These are phyloP conservation scores for Falco peregrinus DNA, from an alignment of 2,797 vertebrate genomes.

Conservation along the genomic window DNA sequence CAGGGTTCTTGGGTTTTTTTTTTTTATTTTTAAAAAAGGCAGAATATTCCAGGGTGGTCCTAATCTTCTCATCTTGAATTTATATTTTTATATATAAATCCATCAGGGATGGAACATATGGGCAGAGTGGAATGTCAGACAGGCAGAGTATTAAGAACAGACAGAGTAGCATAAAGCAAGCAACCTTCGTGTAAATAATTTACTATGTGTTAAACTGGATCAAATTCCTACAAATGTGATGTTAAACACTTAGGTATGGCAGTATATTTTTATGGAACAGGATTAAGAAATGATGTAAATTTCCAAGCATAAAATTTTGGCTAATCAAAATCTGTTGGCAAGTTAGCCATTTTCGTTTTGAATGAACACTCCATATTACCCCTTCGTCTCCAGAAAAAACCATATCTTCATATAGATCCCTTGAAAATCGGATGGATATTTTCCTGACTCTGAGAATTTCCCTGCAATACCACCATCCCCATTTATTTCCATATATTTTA, in stretches of 20 bases:
- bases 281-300: constrained; percentile 60
- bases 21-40: neutral
- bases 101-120: constrained; percentile 35
- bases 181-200: constrained; percentile 30
- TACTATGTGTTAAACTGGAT: constrained; percentile 59
- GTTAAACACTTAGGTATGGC: constrained; percentile 58
- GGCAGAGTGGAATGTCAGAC: constrained; percentile 44
- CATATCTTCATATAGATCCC: neutral
- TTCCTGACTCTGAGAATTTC: neutral
- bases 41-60: constrained; percentile 25
- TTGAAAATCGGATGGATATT: neutral
- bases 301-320: constrained; percentile 42
- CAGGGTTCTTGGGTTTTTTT: neutral
- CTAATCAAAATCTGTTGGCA: constrained; percentile 41
- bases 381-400: neutral
- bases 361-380: neutral
- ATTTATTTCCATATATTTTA: neutral
- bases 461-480: neutral
- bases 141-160: constrained; percentile 22
- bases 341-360: constrained; percentile 17
- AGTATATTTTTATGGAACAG: constrained; percentile 40
- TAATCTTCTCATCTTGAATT: constrained; percentile 40
- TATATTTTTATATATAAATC: neutral
- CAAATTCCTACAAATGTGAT: constrained; percentile 47
- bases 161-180: constrained; percentile 15